A percentile compares a stretch with the other conserved stretches of the same genome.
phyloP scores from a whole-genome alignment of 1,140 invertebrate species.

The Nasonia longicornis region DNA sequence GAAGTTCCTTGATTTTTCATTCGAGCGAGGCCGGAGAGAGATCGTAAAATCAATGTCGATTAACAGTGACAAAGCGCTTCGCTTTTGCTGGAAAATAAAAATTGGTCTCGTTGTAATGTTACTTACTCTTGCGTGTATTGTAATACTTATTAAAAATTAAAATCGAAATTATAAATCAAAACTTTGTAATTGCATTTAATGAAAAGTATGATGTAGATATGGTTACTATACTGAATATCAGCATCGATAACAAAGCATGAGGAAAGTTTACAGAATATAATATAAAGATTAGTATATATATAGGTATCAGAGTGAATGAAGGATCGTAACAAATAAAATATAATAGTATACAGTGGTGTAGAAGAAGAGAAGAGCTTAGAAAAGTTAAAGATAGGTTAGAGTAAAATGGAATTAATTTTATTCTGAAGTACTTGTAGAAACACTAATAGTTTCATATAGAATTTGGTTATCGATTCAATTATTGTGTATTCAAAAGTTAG shows the following conservation, averaged over 20 bases:
- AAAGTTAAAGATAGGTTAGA: neutral
- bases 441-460: constrained; percentile 9
- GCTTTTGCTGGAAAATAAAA: neutral
- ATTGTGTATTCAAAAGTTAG: neutral
- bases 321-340: neutral
- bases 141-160: neutral
- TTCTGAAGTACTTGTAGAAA: constrained; percentile 12
- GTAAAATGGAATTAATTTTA: constrained; percentile 12
- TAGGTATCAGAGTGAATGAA: neutral
- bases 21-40: neutral
- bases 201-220: neutral
- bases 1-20: neutral
- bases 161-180: no score
- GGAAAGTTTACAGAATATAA: neutral
- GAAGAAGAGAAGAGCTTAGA: neutral
- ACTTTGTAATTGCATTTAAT: neutral
- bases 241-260: neutral
- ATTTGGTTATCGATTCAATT: constrained; percentile 2
- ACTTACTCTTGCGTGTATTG: neutral
- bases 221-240: neutral
- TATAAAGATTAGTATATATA: neutral
- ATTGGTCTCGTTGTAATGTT: neutral
- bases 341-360: neutral
- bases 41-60: neutral
- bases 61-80: neutral